A percentile compares a stretch with the other conserved stretches of the same genome.
phyloP scores from a whole-genome alignment of 2,113 vertebrate species.

The Leptocoma aspasia region DNA sequence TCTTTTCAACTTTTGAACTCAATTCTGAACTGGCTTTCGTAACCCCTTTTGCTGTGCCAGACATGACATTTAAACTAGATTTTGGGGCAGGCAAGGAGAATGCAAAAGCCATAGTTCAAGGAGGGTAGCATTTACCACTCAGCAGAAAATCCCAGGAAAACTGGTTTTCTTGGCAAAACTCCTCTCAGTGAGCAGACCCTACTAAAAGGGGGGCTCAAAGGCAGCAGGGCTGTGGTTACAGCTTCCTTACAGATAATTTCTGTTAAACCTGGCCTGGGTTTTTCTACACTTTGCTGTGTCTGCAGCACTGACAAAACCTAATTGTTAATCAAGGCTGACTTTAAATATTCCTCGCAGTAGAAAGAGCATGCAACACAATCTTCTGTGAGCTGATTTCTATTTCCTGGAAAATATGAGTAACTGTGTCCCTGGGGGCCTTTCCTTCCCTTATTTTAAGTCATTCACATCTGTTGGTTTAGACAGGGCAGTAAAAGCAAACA shows the following conservation, averaged over 20 bases:
- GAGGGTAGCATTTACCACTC: fast-evolving
- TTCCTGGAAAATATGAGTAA: slow-evolving; percentile 25
- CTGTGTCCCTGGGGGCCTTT: background rate
- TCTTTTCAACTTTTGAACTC: background rate
- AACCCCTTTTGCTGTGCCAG: background rate
- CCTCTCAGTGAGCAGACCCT: background rate
- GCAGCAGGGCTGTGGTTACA: background rate
- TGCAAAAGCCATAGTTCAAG: background rate
- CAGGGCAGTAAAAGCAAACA: background rate
- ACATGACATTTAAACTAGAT: background rate
- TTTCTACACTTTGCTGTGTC: background rate
- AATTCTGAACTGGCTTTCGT: background rate
- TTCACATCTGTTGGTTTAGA: background rate
- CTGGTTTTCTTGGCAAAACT: background rate
- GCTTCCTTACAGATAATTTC: background rate
- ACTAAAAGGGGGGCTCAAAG: background rate
- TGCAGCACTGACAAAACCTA: background rate
- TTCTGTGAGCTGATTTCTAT: background rate
- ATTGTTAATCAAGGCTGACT: slow-evolving; percentile 19
- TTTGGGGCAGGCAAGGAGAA: background rate
- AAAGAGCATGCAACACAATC: background rate
- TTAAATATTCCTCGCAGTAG: background rate
- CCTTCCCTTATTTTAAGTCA: background rate
- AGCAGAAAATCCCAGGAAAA: background rate
- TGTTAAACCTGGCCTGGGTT: background rate